phyloP scores from a whole-genome alignment of 2,888 invertebrate species.

The Actias luna region DNA sequence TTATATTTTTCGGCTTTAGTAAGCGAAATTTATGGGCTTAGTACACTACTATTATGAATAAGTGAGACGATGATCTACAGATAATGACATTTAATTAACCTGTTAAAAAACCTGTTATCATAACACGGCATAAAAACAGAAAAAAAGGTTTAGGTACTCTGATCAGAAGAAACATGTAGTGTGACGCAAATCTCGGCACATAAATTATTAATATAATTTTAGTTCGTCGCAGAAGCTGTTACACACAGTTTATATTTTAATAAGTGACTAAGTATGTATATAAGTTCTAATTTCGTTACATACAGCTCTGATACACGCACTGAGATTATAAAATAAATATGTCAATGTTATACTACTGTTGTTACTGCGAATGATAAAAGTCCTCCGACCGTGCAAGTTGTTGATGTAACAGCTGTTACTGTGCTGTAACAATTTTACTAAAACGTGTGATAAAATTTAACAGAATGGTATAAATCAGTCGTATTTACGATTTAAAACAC shows the following conservation, averaged over 20 bases:
- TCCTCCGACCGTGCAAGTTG: constrained; percentile 28
- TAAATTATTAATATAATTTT: constrained; percentile 48
- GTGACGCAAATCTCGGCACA: constrained; percentile 51
- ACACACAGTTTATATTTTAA: constrained; percentile 41
- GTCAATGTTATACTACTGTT: constrained; percentile 28
- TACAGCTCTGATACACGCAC: constrained; percentile 22
- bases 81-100: too few relatives aligned
- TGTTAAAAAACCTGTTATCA: too few relatives aligned
- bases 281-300: constrained; percentile 23
- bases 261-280: constrained; percentile 32
- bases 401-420: constrained; percentile 31
- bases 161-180: constrained; percentile 37
- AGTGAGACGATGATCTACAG: too few relatives aligned
- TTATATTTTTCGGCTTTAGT: not conserved
- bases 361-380: constrained; percentile 27
- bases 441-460: constrained; percentile 24
- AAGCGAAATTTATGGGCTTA: not conserved
- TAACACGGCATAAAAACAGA: constrained; percentile 5
- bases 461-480: constrained; percentile 36
- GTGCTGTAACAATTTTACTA: constrained; percentile 32
- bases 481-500: constrained; percentile 30
- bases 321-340: constrained; percentile 26
- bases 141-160: constrained; percentile 2
- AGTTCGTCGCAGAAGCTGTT: constrained; percentile 36
- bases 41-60: not conserved